phyloP scores from a whole-genome alignment of 2,888 invertebrate species.

The Trisateles emortualis region DNA sequence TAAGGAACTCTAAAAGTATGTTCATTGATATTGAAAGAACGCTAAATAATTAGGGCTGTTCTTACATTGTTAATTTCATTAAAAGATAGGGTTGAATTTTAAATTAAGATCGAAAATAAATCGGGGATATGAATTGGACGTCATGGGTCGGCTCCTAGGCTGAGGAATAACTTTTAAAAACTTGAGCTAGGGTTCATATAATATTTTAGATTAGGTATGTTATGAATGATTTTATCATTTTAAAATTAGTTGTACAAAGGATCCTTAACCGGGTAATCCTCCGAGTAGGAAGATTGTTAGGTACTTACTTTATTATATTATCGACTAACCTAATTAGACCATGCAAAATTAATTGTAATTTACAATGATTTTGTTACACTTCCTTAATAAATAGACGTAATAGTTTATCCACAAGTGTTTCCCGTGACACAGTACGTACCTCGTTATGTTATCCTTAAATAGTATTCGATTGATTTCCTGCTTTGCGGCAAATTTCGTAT shows the following conservation, averaged over 20 bases:
- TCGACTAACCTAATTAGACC: no score
- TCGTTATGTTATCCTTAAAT: no score
- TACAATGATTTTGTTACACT: background rate
- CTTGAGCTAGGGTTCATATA: no score
- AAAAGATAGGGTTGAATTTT: background rate
- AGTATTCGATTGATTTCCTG: background rate
- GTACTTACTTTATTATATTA: background rate
- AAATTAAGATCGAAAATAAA: no score
- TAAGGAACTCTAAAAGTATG: background rate
- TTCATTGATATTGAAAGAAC: background rate
- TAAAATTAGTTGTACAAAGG: no score
- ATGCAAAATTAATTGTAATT: background rate
- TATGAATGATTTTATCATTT: no score
- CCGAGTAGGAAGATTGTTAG: background rate
- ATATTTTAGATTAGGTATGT: no score
- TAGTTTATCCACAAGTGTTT: background rate
- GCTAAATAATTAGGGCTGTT: background rate
- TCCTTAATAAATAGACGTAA: background rate
- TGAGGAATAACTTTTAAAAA: no score
- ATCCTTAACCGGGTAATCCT: no score
- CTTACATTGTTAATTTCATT: background rate
- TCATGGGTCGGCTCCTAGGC: no score
- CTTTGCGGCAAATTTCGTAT: background rate
- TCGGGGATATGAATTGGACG: no score
- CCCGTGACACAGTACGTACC: background rate